Percentiles rank a stretch among this genome's conserved stretches.
Evolutionary conservation across 2,113 vertebrate genomes (phyloP).

Genomic region (Hipposideros armiger): DNA sequence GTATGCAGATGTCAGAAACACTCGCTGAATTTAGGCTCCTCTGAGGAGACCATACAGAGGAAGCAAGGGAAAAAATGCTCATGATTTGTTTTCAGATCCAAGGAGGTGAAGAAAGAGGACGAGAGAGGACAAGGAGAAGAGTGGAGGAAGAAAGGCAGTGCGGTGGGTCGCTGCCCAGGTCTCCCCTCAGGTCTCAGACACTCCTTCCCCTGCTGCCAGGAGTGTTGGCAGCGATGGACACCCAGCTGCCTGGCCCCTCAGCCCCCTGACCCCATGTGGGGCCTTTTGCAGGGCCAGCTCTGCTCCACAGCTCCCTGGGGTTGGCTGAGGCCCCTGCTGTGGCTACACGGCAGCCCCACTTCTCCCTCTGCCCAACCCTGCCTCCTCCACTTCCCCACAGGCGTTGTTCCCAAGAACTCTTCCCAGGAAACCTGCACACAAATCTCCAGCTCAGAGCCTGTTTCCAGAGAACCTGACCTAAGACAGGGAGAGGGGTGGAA

Average conservation of each 20-base stretch:
- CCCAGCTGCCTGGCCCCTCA: background rate
- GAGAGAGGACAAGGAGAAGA: background rate
- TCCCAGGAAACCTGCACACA: background rate
- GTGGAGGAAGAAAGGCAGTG: too few relatives aligned
- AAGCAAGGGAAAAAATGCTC: background rate
- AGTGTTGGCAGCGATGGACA: too few relatives aligned
- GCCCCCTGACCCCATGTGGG: accelerated
- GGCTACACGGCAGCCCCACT: accelerated
- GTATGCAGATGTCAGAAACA: background rate
- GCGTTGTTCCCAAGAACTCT: background rate
- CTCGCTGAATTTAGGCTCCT: background rate
- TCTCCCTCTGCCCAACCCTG: background rate
- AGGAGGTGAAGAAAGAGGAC: background rate
- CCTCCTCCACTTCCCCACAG: background rate
- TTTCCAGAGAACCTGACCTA: background rate
- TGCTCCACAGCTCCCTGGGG: accelerated
- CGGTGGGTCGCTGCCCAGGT: accelerated
- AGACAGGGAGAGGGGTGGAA: background rate
- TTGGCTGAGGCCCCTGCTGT: background rate
- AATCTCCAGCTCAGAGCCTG: background rate
- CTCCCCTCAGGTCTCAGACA: too few relatives aligned
- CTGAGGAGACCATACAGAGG: background rate
- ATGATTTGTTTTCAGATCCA: background rate
- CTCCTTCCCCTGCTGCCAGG: background rate
- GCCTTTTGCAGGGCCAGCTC: background rate